A percentile compares a stretch with the other conserved stretches of the same genome.
These are phyloP conservation scores for Drosophila mojavensis DNA, from an alignment of 1,140 invertebrate species.

Conservation along the genomic window DNA sequence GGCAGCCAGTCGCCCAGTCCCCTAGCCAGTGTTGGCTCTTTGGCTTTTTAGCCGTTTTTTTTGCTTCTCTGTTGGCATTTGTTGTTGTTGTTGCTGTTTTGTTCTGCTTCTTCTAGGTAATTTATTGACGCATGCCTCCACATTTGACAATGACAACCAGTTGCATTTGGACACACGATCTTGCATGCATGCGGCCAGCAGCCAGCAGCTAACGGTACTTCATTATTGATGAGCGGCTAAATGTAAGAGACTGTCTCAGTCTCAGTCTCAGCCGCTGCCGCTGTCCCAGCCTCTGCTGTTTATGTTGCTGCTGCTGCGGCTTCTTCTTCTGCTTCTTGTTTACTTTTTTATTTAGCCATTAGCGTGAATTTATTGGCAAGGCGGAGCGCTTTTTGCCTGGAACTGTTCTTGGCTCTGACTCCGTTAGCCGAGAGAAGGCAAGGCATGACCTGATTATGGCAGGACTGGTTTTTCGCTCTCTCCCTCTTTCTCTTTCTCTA, in stretches of 20 bases:
- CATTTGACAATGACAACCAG: slow-evolving; percentile 75
- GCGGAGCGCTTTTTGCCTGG: slow-evolving; percentile 29
- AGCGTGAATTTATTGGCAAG: slow-evolving; percentile 71
- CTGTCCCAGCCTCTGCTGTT: neutral
- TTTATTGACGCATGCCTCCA: slow-evolving; percentile 75
- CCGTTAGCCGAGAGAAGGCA: slow-evolving; percentile 46
- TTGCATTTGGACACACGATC: slow-evolving; percentile 53
- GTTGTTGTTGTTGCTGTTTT: slow-evolving; percentile 29
- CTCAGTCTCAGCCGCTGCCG: neutral
- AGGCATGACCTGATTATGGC: slow-evolving; percentile 76
- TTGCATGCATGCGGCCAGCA: slow-evolving; percentile 22
- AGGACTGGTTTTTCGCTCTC: slow-evolving; percentile 61
- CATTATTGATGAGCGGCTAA: slow-evolving; percentile 69
- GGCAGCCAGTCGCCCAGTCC: slow-evolving; percentile 1
- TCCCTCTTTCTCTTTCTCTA: neutral
- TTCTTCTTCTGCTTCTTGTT: neutral
- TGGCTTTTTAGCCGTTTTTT: slow-evolving; percentile 12
- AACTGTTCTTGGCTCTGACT: slow-evolving; percentile 45
- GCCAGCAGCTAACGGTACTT: slow-evolving; percentile 60
- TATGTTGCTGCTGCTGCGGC: neutral
- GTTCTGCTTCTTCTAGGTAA: slow-evolving; percentile 68
- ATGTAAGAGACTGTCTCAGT: slow-evolving; percentile 40
- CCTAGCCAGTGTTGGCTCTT: slow-evolving; percentile 12
- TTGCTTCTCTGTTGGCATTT: slow-evolving; percentile 1
- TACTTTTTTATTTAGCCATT: slow-evolving; percentile 52